Conservation (phyloP, 2,113 vertebrate genomes). For the Dolichallabes microphthalmus region DNA sequence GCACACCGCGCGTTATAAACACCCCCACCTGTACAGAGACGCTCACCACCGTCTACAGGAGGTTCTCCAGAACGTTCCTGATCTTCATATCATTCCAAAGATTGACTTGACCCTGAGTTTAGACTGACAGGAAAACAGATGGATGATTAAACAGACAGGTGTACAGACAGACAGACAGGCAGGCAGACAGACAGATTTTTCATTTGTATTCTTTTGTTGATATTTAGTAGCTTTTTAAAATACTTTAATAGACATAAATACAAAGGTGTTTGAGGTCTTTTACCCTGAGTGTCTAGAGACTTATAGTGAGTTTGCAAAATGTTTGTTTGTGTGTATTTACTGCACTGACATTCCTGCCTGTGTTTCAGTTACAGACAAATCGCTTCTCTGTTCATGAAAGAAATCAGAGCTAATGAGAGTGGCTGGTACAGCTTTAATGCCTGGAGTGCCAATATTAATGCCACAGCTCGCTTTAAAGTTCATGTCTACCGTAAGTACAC, state of each 20-base stretch:
- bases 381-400: constrained; percentile 67
- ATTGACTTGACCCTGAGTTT: not conserved
- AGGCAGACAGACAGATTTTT: not conserved
- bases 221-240: no score
- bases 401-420: constrained; percentile 69
- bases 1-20: not conserved
- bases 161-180: not conserved
- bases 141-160: not conserved
- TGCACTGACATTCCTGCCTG: not conserved
- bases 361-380: constrained; percentile 62
- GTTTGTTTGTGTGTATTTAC: not conserved
- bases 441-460: constrained; percentile 62
- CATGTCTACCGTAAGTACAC: constrained; percentile 76
- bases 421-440: constrained; percentile 79
- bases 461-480: constrained; percentile 70
- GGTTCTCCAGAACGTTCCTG: not conserved
- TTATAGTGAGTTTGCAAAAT: no score
- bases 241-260: no score
- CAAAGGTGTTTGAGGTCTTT: no score
- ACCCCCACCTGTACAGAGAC: not conserved
- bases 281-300: no score
- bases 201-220: no score
- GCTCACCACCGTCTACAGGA: not conserved
- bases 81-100: not conserved
- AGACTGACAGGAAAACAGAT: not conserved